These are phyloP conservation scores for Centropus bengalensis DNA, from an alignment of 2,113 vertebrate species.

Conservation along the genomic window DNA sequence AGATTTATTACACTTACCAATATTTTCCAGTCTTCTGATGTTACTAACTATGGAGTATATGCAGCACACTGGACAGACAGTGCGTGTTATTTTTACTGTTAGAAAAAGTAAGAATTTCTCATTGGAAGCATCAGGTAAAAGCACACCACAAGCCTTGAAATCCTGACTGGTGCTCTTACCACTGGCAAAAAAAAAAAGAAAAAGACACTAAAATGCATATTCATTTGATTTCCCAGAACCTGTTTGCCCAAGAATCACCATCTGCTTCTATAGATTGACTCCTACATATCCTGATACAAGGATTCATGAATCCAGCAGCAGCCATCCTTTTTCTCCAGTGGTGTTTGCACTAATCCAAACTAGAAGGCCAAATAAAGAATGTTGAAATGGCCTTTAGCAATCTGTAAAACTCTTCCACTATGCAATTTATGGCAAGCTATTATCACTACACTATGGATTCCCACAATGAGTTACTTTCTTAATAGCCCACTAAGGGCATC, in stretches of 20 bases:
- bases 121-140: constrained; percentile 1
- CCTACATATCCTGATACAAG: background rate
- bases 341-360: background rate
- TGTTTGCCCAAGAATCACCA: constrained; percentile 30
- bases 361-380: background rate
- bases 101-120: background rate
- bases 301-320: background rate
- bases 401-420: background rate
- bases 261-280: background rate
- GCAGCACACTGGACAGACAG: background rate
- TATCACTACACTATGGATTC: constrained; percentile 2
- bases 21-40: background rate
- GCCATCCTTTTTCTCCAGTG: background rate
- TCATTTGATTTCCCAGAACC: background rate
- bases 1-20: background rate
- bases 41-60: background rate
- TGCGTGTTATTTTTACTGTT: background rate
- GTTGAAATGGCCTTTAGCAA: constrained; percentile 25
- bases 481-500: constrained; percentile 40
- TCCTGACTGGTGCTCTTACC: background rate
- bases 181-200: background rate
- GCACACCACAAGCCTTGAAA: background rate
- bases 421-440: constrained; percentile 7
- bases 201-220: background rate
- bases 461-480: constrained; percentile 1